These are phyloP conservation scores for Trachurus trachurus DNA, from an alignment of 2,797 vertebrate genomes.

Conservation along the genomic window DNA sequence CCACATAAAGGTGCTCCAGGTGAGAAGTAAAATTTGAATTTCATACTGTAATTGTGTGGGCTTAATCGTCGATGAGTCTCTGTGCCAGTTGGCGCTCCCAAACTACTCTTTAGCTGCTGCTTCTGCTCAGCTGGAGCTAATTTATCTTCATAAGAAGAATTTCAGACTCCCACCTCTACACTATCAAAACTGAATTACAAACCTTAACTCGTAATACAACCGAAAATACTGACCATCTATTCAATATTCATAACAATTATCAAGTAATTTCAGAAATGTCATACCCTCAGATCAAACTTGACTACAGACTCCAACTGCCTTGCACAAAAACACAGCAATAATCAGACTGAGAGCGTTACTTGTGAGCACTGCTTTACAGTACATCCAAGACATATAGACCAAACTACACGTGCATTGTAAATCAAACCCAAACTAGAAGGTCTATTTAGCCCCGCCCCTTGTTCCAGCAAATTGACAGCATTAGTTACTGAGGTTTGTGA, in stretches of 20 bases:
- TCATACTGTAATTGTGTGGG: slow-evolving; percentile 13
- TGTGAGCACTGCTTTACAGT: no score
- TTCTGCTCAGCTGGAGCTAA: slow-evolving; percentile 26
- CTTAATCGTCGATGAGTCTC: slow-evolving; percentile 14
- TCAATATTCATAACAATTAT: not conserved
- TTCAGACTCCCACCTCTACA: not conserved
- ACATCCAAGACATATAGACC: no score
- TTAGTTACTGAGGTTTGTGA: no score
- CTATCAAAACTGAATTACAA: not conserved
- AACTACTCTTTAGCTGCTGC: slow-evolving; percentile 38
- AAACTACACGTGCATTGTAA: no score
- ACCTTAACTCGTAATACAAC: not conserved
- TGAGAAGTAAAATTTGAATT: slow-evolving; percentile 15
- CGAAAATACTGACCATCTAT: not conserved
- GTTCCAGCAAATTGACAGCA: no score
- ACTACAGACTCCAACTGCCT: not conserved
- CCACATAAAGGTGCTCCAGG: not conserved
- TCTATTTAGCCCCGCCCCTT: no score
- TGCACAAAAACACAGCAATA: not conserved
- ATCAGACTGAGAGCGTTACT: no score
- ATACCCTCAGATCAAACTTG: not conserved
- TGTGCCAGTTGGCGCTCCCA: slow-evolving; percentile 25
- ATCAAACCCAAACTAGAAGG: no score
- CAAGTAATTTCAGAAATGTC: not conserved
- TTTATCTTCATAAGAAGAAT: slow-evolving; percentile 36